Base-by-base conservation (phyloP, 2,113 vertebrate species). In the Prunella himalayana region DNA sequence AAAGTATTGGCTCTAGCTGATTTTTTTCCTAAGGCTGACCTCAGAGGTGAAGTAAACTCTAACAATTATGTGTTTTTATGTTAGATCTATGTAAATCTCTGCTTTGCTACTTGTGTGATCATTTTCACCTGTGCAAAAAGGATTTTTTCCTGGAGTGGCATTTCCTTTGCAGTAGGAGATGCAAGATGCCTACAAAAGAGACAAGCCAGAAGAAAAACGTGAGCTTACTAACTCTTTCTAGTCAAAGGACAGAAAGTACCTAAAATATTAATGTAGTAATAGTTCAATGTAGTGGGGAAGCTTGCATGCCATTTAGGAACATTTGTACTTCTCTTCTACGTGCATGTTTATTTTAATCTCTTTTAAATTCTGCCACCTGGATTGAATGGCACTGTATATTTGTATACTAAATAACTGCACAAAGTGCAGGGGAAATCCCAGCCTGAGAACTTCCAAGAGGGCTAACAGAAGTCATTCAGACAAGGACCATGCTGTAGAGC, bases 21-120 rank as follows among this genome's bases (percentile, higher is more conserved):
- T 88, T 19, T 77, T 94, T 78, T 61, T 16, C 18, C 83, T 47
- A 93, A 94, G 69, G 23, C n/a, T 96, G 91, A 82, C 11, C 45
- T 95, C 82, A 39, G 75, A 82, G 54, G 61, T 24, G 63, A 95
- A 94, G 72, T 89, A 92, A 95, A 94, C 63, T 80, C 59, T 92
- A 70, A 80, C 72, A 87, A 89, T 91, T 78, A 30, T 61, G 39
- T 82, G 53, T 17, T 15, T 92, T 84, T 94, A 93, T 95, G 94
- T 73, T 71, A 56, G 39, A 75, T 35, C 63, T 87, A 6, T 61
- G 54, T 88, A 95, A 91, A 96, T 80, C 54, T 89, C 69, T 77
- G 49, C 75, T 83, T 92, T 90, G 49, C 76, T 86, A 33, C 53
- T 86, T 88, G 27, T 90, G 56, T 68, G 88, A 81, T 88, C 14